A percentile compares a stretch with the other conserved stretches of the same genome.
phyloP scores from a whole-genome alignment of 2,888 invertebrate species.

The Erebia aethiops region DNA sequence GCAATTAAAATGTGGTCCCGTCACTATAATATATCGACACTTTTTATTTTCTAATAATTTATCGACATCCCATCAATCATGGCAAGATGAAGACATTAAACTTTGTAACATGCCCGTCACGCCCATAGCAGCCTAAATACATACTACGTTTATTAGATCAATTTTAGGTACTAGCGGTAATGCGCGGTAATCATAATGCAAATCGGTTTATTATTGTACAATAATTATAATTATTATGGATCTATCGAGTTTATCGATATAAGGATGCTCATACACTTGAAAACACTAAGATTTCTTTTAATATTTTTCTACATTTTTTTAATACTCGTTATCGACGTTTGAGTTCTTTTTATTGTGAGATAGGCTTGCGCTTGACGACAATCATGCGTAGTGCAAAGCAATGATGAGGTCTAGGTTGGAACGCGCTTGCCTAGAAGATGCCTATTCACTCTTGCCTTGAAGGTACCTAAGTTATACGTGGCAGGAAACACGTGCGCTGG shows the following conservation, averaged over 20 bases:
- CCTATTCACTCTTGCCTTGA: too few species aligned
- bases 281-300: background rate
- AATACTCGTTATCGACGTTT: background rate
- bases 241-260: slow-evolving; percentile 13
- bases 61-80: slow-evolving; percentile 43
- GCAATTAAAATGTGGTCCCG: slow-evolving; percentile 41
- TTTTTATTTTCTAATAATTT: slow-evolving; percentile 14
- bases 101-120: slow-evolving; percentile 8
- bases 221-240: slow-evolving; percentile 35
- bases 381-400: too few species aligned
- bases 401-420: too few species aligned
- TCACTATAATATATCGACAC: slow-evolving; percentile 8
- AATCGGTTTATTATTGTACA: slow-evolving; percentile 66
- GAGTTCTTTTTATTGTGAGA: too few species aligned
- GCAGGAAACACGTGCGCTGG: too few species aligned
- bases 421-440: too few species aligned
- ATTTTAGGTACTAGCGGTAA: slow-evolving; percentile 58
- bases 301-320: background rate
- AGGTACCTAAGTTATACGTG: too few species aligned
- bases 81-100: slow-evolving; percentile 67
- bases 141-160: slow-evolving; percentile 69
- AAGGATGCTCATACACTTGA: background rate
- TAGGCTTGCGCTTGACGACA: too few species aligned
- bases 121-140: slow-evolving; percentile 17
- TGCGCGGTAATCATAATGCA: slow-evolving; percentile 57